A percentile compares a stretch with the other conserved stretches of the same genome.
Conservation (phyloP, 2,797 vertebrate species). For the Margarornis squamiger region DNA sequence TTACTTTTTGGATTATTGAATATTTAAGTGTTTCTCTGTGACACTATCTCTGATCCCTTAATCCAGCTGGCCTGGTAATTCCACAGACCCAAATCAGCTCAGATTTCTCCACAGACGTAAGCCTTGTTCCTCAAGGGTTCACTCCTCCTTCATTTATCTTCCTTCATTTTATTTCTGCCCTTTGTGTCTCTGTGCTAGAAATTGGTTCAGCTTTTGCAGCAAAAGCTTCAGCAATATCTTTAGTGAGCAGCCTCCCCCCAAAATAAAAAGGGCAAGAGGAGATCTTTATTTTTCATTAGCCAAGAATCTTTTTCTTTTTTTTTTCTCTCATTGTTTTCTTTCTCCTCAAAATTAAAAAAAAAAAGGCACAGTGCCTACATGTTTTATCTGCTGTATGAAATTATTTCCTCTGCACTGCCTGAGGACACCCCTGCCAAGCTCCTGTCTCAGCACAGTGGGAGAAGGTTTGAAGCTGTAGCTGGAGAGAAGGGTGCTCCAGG, state of each 20-base stretch:
- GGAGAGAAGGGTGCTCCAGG: neutral
- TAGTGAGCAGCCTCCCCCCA: slow-evolving; percentile 17
- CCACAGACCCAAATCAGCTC: slow-evolving; percentile 63
- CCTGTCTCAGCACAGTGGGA: neutral
- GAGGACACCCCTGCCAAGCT: neutral
- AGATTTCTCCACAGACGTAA: slow-evolving; percentile 62
- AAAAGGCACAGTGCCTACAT: neutral
- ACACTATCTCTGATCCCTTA: slow-evolving; percentile 71
- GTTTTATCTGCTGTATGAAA: neutral
- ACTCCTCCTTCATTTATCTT: slow-evolving; percentile 22
- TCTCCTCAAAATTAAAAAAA: neutral
- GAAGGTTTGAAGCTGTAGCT: neutral
- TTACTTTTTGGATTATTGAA: slow-evolving; percentile 60
- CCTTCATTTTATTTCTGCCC: slow-evolving; percentile 48
- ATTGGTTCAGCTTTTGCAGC: slow-evolving; percentile 59
- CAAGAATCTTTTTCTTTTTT: neutral
- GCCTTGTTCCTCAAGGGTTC: slow-evolving; percentile 58
- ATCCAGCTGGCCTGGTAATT: slow-evolving; percentile 71
- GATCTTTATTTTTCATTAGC: slow-evolving; percentile 34
- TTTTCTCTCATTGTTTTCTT: neutral
- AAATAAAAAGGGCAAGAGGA: slow-evolving; percentile 6
- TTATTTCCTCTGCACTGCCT: neutral
- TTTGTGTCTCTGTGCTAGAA: slow-evolving; percentile 55
- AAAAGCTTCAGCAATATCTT: slow-evolving; percentile 6
- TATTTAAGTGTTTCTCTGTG: slow-evolving; percentile 66